Conservation (phyloP, 2,888 invertebrate species). For the Endotricha flammealis region DNA sequence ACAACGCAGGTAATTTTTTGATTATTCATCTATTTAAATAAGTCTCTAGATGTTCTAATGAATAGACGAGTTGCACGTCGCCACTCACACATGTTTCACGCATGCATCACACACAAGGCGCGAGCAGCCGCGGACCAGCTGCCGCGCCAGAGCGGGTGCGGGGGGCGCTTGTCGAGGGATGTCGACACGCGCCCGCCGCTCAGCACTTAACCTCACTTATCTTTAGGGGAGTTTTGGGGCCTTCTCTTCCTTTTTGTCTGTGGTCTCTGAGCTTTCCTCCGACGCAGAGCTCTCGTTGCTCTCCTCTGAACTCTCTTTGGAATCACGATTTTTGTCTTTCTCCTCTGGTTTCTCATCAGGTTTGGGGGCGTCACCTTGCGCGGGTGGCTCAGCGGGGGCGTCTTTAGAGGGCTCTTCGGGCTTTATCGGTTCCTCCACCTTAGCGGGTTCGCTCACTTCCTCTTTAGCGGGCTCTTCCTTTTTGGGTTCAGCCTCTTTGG, state of each 20-base stretch:
- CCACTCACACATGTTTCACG: constrained; percentile 32
- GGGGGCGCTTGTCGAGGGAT: constrained; percentile 70
- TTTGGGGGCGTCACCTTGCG: constrained; percentile 18
- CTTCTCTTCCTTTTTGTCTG: constrained; percentile 27
- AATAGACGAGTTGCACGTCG: constrained; percentile 38
- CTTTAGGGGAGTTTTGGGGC: constrained; percentile 23
- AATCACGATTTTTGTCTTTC: constrained; percentile 29
- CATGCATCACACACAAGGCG: constrained; percentile 22
- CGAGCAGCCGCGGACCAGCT: constrained; percentile 26
- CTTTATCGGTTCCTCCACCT: constrained; percentile 17
- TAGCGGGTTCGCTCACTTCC: constrained; percentile 19
- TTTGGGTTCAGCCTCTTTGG: constrained; percentile 18
- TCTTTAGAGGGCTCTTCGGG: constrained; percentile 17
- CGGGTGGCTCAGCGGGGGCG: neutral
- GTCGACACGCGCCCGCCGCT: constrained; percentile 74
- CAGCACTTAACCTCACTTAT: constrained; percentile 39
- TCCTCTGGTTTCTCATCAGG: constrained; percentile 15
- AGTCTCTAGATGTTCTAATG: constrained; percentile 70
- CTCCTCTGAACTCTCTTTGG: constrained; percentile 46
- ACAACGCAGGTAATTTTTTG: constrained; percentile 69
- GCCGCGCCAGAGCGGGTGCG: constrained; percentile 40
- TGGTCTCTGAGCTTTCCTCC: constrained; percentile 43
- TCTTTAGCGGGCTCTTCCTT: constrained; percentile 21
- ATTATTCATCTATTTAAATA: constrained; percentile 69
- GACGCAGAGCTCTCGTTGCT: constrained; percentile 41